Evolutionary conservation across 1,140 invertebrate species (phyloP).

Genomic region (Diuraphis noxia): DNA sequence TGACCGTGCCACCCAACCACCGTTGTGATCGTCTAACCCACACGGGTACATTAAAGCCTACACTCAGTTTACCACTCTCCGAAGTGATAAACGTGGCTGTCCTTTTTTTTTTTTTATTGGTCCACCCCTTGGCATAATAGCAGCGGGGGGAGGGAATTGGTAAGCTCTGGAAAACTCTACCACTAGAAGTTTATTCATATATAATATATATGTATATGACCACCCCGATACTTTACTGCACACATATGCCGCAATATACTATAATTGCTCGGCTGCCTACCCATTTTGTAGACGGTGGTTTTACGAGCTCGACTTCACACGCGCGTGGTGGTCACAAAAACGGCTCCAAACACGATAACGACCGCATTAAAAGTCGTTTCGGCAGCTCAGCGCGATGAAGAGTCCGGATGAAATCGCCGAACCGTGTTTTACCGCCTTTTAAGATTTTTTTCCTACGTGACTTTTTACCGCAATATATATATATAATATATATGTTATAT

Average conservation of each 20-base stretch:
- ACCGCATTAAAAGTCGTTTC: background rate
- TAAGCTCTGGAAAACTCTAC: background rate
- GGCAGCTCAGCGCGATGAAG: background rate
- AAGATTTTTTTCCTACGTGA: background rate
- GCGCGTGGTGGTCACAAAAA: background rate
- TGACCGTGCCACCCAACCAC: background rate
- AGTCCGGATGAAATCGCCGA: background rate
- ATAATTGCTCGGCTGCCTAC: background rate
- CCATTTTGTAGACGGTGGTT: background rate
- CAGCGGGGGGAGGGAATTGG: no score
- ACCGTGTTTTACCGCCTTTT: background rate
- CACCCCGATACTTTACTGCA: background rate
- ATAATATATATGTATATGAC: background rate
- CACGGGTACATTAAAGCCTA: background rate
- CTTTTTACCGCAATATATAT: background rate
- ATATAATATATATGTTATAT: background rate
- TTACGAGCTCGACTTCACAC: background rate
- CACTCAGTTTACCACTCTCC: background rate
- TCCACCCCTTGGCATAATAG: background rate
- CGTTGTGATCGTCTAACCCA: no score
- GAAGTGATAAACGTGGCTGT: background rate
- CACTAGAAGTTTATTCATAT: background rate
- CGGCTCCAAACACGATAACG: background rate
- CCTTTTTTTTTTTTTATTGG: background rate
- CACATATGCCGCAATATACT: background rate